Conservation (phyloP, 2,888 invertebrate species). For the Scotopteryx bipunctaria region DNA sequence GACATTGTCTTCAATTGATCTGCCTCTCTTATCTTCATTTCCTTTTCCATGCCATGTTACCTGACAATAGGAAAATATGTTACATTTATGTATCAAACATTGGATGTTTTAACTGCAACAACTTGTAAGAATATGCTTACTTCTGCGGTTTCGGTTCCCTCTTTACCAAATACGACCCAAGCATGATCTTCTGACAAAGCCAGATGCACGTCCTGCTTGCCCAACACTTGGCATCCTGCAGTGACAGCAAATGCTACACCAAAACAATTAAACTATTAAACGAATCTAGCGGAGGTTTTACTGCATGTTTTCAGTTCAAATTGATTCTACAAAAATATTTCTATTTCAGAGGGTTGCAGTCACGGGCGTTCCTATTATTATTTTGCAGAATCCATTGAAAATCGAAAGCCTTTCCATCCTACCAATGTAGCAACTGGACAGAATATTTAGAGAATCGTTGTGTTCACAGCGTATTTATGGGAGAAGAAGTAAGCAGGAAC, state of each 20-base stretch:
- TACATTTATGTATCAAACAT: background rate
- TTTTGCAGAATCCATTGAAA: slow-evolving; percentile 84
- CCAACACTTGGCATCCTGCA: slow-evolving; percentile 95
- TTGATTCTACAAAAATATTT: too few species aligned
- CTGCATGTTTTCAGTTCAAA: too few species aligned
- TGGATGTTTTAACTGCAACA: too few species aligned
- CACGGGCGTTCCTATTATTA: slow-evolving; percentile 85
- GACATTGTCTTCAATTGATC: slow-evolving; percentile 92
- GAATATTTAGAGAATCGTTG: slow-evolving; percentile 52
- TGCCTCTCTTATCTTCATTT: slow-evolving; percentile 97
- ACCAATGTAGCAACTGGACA: slow-evolving; percentile 76
- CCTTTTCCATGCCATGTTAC: slow-evolving; percentile 95
- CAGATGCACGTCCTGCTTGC: slow-evolving; percentile 95
- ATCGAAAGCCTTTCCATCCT: slow-evolving; percentile 76
- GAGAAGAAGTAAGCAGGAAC: slow-evolving; percentile 65
- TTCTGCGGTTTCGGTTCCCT: slow-evolving; percentile 92
- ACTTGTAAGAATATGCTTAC: slow-evolving; percentile 79
- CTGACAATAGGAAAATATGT: slow-evolving; percentile 48
- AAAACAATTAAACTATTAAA: slow-evolving; percentile 98
- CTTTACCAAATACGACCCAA: slow-evolving; percentile 97
- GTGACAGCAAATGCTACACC: slow-evolving; percentile 98
- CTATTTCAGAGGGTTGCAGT: slow-evolving; percentile 85
- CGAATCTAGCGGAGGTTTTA: too few species aligned
- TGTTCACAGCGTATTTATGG: slow-evolving; percentile 71
- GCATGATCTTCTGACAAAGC: slow-evolving; percentile 98